Conservation (phyloP, 2,888 invertebrate species). For the Eupeodes luniger region DNA sequence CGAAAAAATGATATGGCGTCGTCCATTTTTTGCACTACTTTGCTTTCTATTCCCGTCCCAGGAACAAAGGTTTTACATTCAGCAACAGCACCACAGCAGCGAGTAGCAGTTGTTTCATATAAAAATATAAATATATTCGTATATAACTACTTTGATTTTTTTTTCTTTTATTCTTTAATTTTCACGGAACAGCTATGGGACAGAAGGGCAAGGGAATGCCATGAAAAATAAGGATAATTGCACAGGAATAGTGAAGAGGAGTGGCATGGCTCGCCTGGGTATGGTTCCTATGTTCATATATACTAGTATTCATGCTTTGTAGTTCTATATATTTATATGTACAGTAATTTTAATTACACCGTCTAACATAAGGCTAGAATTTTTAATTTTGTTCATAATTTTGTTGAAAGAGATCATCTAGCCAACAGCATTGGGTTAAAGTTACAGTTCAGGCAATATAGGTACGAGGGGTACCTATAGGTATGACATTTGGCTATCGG, state of each 20-base stretch:
- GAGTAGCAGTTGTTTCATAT: no score
- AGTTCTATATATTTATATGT: background rate
- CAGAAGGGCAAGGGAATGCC: slow-evolving; percentile 16
- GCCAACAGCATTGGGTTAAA: background rate
- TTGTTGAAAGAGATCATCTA: slow-evolving; percentile 43
- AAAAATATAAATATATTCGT: background rate
- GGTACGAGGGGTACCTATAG: background rate
- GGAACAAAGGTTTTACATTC: slow-evolving; percentile 71
- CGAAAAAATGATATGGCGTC: slow-evolving; percentile 57
- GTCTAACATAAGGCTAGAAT: slow-evolving; percentile 72
- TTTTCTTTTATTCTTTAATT: slow-evolving; percentile 41
- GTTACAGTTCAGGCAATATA: background rate
- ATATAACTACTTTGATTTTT: background rate
- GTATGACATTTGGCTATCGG: slow-evolving; percentile 12
- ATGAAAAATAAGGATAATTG: slow-evolving; percentile 72
- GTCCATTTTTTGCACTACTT: slow-evolving; percentile 57
- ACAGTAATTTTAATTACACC: slow-evolving; percentile 75
- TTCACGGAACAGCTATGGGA: slow-evolving; percentile 36
- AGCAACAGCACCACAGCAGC: slow-evolving; percentile 24
- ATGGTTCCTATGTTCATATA: no score
- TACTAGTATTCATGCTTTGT: background rate
- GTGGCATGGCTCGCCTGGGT: slow-evolving; percentile 11
- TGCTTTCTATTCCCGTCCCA: slow-evolving; percentile 63
- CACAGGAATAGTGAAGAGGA: slow-evolving; percentile 60
- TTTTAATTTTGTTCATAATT: slow-evolving; percentile 67